Conservation (phyloP, 2,888 invertebrate species). For the Ectemnius continuus region DNA sequence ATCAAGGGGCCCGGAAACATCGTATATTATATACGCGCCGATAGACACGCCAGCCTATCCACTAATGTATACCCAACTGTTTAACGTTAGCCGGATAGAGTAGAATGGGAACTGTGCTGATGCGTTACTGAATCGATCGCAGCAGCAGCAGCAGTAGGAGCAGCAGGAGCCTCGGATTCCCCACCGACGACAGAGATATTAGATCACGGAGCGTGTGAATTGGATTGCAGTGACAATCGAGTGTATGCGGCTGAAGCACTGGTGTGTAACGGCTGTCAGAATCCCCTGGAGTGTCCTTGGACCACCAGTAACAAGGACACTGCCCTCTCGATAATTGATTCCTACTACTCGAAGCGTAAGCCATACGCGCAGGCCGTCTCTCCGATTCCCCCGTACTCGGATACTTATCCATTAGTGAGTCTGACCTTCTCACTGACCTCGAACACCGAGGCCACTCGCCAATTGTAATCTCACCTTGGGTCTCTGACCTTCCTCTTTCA, state of each 20-base stretch:
- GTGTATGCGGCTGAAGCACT: constrained; percentile 32
- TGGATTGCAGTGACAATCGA: constrained; percentile 44
- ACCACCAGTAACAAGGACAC: constrained; percentile 41
- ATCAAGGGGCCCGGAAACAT: background rate
- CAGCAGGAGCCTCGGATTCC: constrained; percentile 23
- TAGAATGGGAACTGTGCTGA: no score
- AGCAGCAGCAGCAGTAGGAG: no score
- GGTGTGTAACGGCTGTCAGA: constrained; percentile 39
- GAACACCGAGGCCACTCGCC: no score
- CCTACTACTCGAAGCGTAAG: constrained; percentile 2
- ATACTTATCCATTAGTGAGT: no score
- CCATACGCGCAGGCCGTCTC: no score
- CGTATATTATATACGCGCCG: no score
- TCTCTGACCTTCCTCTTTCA: background rate
- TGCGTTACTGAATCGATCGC: constrained; percentile 18
- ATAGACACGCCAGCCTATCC: no score
- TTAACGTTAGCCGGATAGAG: no score
- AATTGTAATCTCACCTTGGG: background rate
- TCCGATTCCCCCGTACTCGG: no score
- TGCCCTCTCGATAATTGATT: constrained; percentile 51
- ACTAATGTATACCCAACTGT: no score
- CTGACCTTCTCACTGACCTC: no score
- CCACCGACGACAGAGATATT: constrained; percentile 4
- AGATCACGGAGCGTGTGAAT: constrained; percentile 33
- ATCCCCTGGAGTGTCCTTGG: constrained; percentile 48